phyloP scores from a whole-genome alignment of 1,140 invertebrate species.

The Caerostris extrusa region DNA sequence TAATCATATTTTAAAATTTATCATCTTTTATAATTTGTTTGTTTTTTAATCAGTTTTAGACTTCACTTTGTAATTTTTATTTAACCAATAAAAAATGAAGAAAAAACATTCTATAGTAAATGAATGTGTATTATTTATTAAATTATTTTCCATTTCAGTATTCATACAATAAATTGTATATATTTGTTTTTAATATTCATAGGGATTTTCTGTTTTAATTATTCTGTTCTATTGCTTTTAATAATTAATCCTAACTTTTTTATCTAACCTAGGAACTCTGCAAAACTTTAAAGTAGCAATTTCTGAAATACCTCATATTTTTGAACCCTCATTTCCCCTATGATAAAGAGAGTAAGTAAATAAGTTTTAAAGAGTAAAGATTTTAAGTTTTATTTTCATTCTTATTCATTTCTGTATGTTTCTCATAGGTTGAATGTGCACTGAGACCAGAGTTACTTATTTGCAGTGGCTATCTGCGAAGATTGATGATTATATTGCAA shows the following conservation, averaged over 20 bases:
- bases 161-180: too few species aligned
- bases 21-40: too few species aligned
- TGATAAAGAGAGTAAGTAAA: slow-evolving; percentile 48
- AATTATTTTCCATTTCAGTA: too few species aligned
- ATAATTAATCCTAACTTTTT: background rate
- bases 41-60: too few species aligned
- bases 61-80: too few species aligned
- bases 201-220: too few species aligned
- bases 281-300: slow-evolving; percentile 41
- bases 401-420: slow-evolving; percentile 7
- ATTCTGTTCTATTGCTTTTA: background rate
- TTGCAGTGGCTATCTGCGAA: slow-evolving; percentile 65
- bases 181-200: too few species aligned
- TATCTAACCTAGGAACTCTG: slow-evolving; percentile 49
- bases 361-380: background rate
- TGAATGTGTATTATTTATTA: too few species aligned
- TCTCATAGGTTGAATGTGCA: slow-evolving; percentile 57
- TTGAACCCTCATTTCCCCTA: slow-evolving; percentile 53
- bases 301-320: slow-evolving; percentile 27
- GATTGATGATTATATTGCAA: slow-evolving; percentile 35
- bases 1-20: too few species aligned
- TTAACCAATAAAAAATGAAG: too few species aligned
- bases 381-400: background rate
- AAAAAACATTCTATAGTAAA: too few species aligned
- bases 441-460: slow-evolving; percentile 59